Evolutionary conservation across 2,888 invertebrate species (phyloP).

Genomic region (Limenitis camilla): DNA sequence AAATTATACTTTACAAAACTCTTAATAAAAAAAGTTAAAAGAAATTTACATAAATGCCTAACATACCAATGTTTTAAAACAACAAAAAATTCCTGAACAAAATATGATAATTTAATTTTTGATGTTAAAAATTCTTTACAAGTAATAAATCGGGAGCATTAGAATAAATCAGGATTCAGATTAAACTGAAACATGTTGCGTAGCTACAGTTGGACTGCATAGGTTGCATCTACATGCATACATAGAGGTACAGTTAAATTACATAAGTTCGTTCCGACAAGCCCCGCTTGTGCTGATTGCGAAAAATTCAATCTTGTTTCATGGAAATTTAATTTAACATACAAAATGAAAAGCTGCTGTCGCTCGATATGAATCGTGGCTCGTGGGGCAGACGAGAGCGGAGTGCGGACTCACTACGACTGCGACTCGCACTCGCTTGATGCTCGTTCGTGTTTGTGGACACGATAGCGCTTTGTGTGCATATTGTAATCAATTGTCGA

Average conservation of each 20-base stretch:
- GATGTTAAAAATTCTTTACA: no score
- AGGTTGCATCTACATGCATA: not conserved
- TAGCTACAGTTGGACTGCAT: no score
- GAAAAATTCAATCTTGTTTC: conserved; percentile 75
- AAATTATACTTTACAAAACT: no score
- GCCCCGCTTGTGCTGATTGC: conserved; percentile 64
- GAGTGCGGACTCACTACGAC: conserved; percentile 35
- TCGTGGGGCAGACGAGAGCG: conserved; percentile 27
- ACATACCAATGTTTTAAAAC: no score
- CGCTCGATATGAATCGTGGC: conserved; percentile 69
- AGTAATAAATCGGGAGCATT: no score
- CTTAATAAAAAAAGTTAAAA: no score
- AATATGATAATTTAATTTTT: no score
- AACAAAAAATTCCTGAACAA: no score
- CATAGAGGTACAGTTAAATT: conserved; percentile 32
- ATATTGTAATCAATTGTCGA: conserved; percentile 72
- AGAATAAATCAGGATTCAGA: no score
- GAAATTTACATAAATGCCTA: no score
- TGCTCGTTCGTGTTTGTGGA: conserved; percentile 58
- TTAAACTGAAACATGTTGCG: no score
- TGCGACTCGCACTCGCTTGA: conserved; percentile 41
- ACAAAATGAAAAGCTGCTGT: conserved; percentile 70
- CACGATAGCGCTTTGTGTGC: conserved; percentile 62
- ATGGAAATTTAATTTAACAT: conserved; percentile 75
- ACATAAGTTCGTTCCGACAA: conserved; percentile 44